Conservation (phyloP, 1,140 invertebrate species). For the Drosophila pallidifrons region DNA sequence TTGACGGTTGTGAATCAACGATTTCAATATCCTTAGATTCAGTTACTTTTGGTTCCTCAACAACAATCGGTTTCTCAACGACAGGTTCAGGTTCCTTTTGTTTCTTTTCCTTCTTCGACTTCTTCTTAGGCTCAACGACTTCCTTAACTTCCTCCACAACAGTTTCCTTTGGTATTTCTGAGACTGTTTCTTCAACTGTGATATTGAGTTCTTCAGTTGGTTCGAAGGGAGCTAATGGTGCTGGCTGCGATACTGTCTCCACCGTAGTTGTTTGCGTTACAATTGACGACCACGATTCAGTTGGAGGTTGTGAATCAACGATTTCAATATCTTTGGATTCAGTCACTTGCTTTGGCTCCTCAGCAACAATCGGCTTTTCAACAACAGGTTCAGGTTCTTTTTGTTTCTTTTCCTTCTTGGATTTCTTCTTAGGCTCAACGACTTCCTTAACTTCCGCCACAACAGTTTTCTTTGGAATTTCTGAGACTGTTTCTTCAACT, state of each 20-base stretch:
- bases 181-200: conserved; percentile 19
- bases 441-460: not conserved
- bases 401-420: not conserved
- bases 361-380: not conserved
- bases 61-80: not conserved
- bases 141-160: not conserved
- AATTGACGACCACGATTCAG: not conserved
- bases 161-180: not conserved
- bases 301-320: not conserved
- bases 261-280: not conserved
- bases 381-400: no score
- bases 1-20: not conserved
- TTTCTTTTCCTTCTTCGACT: not conserved
- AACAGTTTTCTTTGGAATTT: not conserved
- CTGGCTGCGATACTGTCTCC: not conserved
- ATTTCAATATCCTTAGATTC: not conserved
- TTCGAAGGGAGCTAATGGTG: conserved; percentile 24
- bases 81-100: no score
- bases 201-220: conserved; percentile 12
- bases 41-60: not conserved
- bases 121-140: not conserved
- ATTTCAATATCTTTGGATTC: not conserved
- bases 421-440: not conserved
- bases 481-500: conserved; percentile 13
- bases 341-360: not conserved